These are phyloP conservation scores for Paragorgia papillata DNA, from an alignment of 92 coral and sea anemone genomes.

Conservation along the genomic window DNA sequence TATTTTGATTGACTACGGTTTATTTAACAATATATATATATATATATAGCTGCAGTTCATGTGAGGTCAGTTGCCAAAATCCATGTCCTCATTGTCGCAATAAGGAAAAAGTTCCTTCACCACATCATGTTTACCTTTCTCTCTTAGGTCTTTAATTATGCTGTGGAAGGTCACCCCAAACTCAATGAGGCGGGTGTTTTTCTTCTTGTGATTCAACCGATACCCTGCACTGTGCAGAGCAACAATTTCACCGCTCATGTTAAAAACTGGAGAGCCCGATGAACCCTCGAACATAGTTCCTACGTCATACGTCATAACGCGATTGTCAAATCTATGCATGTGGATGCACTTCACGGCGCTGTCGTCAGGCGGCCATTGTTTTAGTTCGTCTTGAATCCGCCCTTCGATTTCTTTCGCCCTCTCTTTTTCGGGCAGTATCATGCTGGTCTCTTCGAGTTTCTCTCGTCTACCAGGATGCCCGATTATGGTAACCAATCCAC, in stretches of 20 bases:
- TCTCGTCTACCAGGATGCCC: conserved; percentile 8
- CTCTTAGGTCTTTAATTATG: background rate
- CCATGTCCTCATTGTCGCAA: background rate
- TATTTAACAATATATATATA: too few relatives aligned
- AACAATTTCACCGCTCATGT: conserved; percentile 8
- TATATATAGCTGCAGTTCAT: too few relatives aligned
- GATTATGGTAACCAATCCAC: background rate
- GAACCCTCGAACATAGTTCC: conserved; percentile 24
- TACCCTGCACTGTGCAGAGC: conserved; percentile 14
- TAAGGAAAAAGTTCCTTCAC: background rate
- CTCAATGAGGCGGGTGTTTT: conserved; percentile 3
- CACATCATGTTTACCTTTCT: background rate
- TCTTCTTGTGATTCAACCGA: background rate
- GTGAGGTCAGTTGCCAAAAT: too few relatives aligned
- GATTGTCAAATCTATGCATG: background rate
- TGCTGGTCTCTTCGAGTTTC: conserved; percentile 5
- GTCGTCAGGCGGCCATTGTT: background rate
- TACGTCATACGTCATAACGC: background rate
- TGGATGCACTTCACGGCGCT: conserved; percentile 7
- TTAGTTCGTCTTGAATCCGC: background rate
- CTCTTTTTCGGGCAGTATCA: background rate
- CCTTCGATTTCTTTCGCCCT: background rate
- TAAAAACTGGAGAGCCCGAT: conserved; percentile 10
- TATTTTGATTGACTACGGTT: too few relatives aligned
- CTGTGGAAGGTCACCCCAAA: background rate